These are phyloP conservation scores for Alcis repandata DNA, from an alignment of 2,888 invertebrate genomes.

Conservation along the genomic window DNA sequence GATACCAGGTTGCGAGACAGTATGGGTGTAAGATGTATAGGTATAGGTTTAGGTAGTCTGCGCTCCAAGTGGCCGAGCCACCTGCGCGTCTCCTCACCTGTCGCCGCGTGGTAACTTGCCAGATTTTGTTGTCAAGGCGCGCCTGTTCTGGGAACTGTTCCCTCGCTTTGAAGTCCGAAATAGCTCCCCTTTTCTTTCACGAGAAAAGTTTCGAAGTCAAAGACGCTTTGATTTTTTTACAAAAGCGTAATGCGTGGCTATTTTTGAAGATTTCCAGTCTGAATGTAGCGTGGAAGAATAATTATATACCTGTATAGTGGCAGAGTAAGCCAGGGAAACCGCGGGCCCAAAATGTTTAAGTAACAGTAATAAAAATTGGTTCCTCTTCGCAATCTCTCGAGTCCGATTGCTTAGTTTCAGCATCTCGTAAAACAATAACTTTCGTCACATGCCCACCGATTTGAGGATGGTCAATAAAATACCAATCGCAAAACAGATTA, in stretches of 20 bases:
- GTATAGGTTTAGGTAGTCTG: too few relatives aligned
- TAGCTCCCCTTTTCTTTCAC: conserved; percentile 21
- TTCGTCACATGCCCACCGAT: conserved; percentile 9
- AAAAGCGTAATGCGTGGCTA: neutral
- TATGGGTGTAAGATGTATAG: too few relatives aligned
- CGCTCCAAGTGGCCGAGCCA: too few relatives aligned
- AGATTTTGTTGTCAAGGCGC: neutral
- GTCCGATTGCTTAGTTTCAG: conserved; percentile 1
- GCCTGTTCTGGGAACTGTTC: conserved; percentile 23
- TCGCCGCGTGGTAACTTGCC: neutral
- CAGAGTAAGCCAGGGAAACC: too few relatives aligned
- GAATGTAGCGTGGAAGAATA: too few relatives aligned
- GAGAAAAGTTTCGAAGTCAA: conserved; percentile 22
- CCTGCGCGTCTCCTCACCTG: neutral
- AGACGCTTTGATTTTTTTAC: neutral
- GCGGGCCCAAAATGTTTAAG: too few relatives aligned
- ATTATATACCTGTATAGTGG: too few relatives aligned
- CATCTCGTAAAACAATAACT: conserved; percentile 9
- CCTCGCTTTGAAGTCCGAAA: conserved; percentile 27
- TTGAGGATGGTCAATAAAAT: conserved; percentile 1
- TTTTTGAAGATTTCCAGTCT: neutral
- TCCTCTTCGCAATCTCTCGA: neutral
- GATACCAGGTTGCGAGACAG: too few relatives aligned
- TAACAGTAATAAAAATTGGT: too few relatives aligned
- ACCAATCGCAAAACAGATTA: conserved; percentile 7